phyloP scores from a whole-genome alignment of 2,888 invertebrate genomes.

The Octonoba sinensis region DNA sequence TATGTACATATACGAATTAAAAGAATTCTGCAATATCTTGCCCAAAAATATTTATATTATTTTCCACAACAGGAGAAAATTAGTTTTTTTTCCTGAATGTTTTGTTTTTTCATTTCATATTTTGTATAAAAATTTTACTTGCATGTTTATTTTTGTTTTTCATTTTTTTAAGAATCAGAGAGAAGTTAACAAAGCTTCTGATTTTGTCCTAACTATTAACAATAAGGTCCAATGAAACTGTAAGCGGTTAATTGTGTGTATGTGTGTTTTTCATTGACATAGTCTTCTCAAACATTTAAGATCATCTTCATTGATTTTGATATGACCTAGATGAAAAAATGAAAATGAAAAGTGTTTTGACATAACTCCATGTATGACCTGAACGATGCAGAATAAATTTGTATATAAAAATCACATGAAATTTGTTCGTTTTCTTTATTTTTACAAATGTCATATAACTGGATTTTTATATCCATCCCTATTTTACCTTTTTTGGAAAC shows the following conservation, averaged over 20 bases:
- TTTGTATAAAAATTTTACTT: background rate
- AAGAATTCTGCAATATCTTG: too few species aligned
- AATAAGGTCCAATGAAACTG: background rate
- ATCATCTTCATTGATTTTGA: constrained; percentile 54
- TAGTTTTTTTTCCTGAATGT: too few species aligned
- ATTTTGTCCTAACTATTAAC: background rate
- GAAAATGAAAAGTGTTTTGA: constrained; percentile 26
- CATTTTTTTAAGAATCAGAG: background rate
- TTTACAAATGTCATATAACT: too few species aligned
- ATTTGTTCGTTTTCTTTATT: too few species aligned
- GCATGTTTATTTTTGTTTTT: background rate
- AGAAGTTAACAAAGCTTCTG: background rate
- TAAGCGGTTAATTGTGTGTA: background rate
- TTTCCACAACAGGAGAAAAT: too few species aligned
- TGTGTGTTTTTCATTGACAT: background rate
- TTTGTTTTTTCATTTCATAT: background rate
- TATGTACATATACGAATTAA: too few species aligned
- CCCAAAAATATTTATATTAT: too few species aligned
- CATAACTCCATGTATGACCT: constrained; percentile 57
- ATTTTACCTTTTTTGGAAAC: too few species aligned
- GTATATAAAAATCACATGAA: constrained; percentile 47
- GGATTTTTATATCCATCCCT: too few species aligned
- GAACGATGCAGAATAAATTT: constrained; percentile 54
- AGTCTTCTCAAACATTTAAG: constrained; percentile 22
- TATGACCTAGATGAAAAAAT: constrained; percentile 44